Base-by-base conservation (phyloP, 2,888 invertebrate species). In the Aleiodes testaceus region DNA sequence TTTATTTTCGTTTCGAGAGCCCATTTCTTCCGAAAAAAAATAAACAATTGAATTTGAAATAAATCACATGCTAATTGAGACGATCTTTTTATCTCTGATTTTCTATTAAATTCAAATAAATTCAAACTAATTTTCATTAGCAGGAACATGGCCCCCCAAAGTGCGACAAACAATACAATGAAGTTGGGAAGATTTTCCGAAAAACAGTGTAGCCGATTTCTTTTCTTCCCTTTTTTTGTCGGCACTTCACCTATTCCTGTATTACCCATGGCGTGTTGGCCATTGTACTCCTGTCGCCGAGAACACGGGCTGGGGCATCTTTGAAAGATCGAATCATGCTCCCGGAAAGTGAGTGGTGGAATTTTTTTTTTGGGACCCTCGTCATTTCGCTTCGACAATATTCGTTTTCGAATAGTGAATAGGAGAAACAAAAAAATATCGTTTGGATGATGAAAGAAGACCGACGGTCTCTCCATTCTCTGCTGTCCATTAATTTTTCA, bases 241-340 rank as follows among this genome's bases (percentile, higher is more conserved):
- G 72, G 74, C 77, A 79, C 75, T 79, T 76, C 78, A 77, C 76
- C 79, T 78, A 79, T 81, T 79, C 76, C 18, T 42, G 59, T 42
- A 59, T 59, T 59, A 42, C 80, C 77, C 79, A 66, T 72, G 59
- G 72, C 63, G 65, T 70, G 73, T 47, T 74, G 55, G 52, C 80
- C 75, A 81, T 85, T 87, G 85, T 87, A 77, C 77, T 78, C 76
- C 82, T 84, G 85, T 85, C 85, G 83, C 82, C 82, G 83, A 69
- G 72, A 66, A 52, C 67, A 52, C 65, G 63, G 63, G 44, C 55
- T 50, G 50, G 42, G 53, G 59, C 14, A 59, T 66, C 72, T 74
- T 79, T 78, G 77, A 78, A 78, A 77, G 70, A 76, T 78, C 76
- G 76, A 78, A 80, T 78, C 75, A 76, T 76, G 68, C 45, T 45